phyloP scores from a whole-genome alignment of 37 sponge, comb jelly and placozoan species.

The Diacarnus erythraeanus region DNA sequence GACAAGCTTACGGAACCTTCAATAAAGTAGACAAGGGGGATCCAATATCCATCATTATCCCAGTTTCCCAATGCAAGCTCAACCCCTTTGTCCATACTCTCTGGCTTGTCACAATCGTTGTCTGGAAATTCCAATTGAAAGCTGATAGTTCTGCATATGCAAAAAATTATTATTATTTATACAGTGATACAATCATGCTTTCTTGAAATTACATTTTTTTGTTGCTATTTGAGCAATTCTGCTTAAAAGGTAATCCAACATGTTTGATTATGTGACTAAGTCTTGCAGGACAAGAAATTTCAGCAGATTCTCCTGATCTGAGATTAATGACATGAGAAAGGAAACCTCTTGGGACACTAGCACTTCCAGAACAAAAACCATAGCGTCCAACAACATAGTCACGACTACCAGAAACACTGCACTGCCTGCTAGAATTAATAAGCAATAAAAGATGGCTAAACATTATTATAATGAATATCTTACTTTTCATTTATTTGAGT shows the following conservation, averaged over 20 bases:
- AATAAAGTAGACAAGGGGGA: background rate
- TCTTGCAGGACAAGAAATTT: background rate
- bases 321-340: background rate
- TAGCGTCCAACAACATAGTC: too few species aligned
- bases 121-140: background rate
- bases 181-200: background rate
- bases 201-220: background rate
- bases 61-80: background rate
- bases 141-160: background rate
- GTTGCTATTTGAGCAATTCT: background rate
- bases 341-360: constrained; percentile 13
- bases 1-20: too few species aligned
- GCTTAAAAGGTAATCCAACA: background rate
- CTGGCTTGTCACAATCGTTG: background rate
- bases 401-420: too few species aligned
- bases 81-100: background rate
- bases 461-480: background rate
- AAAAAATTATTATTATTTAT: background rate
- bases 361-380: constrained; percentile 10
- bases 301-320: background rate
- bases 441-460: background rate
- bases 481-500: background rate
- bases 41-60: background rate
- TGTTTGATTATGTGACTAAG: background rate
- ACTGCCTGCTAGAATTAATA: too few species aligned